phyloP scores from a whole-genome alignment of 2,113 vertebrate genomes.

The Sminthopsis crassicaudata region DNA sequence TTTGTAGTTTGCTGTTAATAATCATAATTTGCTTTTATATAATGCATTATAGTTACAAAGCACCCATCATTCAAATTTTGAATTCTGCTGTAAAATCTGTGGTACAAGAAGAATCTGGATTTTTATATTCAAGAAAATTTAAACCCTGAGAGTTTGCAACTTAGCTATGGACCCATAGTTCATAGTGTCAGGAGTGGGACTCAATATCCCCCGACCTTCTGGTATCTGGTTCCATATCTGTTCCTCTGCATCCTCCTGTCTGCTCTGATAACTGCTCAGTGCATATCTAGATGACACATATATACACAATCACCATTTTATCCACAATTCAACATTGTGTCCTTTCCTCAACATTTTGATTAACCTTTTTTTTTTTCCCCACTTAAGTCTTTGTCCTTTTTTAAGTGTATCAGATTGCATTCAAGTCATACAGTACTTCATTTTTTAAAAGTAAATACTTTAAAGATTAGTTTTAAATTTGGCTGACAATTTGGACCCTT shows the following conservation, averaged over 20 bases:
- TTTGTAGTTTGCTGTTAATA: not conserved
- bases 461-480: conserved; percentile 1
- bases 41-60: not conserved
- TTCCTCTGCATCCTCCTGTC: not conserved
- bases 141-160: not conserved
- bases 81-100: not conserved
- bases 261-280: not conserved
- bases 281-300: not conserved
- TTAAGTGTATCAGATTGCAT: conserved; percentile 24
- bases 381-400: conserved; percentile 15
- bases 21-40: not conserved
- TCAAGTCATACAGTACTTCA: conserved; percentile 36
- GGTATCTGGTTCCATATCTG: not conserved
- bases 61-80: not conserved
- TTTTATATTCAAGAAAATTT: not conserved
- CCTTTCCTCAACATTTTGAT: conserved; percentile 27
- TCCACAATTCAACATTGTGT: conserved; percentile 18
- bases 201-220: not conserved
- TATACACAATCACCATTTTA: not conserved
- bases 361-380: conserved; percentile 32
- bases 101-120: not conserved
- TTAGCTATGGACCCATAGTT: not conserved
- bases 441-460: conserved; percentile 13
- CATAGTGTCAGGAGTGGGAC: not conserved
- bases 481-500: conserved; percentile 29